phyloP scores from a whole-genome alignment of 2,113 vertebrate genomes.

The Trogon surrucura region DNA sequence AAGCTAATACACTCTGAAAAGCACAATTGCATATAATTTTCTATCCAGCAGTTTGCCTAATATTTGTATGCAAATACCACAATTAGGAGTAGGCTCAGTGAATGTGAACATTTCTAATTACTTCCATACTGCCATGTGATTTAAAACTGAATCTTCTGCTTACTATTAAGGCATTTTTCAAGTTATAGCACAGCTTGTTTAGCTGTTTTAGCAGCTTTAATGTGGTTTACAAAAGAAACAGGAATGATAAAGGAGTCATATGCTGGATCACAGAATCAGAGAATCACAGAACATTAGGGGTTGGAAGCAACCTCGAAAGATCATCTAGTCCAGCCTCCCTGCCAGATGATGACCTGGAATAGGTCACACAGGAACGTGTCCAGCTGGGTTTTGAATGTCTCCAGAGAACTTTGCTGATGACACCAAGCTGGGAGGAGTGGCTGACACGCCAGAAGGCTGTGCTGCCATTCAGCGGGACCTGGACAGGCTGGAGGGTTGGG shows the following conservation, averaged over 20 bases:
- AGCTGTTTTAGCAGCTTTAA: neutral
- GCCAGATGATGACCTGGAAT: no score
- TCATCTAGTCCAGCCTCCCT: no score
- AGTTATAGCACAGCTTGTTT: neutral
- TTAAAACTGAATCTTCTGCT: constrained; percentile 1
- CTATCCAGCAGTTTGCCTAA: neutral
- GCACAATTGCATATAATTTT: neutral
- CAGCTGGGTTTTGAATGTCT: no score
- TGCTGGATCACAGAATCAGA: neutral
- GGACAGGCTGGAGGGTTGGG: no score
- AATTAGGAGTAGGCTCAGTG: neutral
- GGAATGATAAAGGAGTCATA: neutral
- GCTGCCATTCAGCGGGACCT: no score
- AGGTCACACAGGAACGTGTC: no score
- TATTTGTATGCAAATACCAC: constrained; percentile 39
- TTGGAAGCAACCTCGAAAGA: no score
- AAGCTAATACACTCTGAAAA: neutral
- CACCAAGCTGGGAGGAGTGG: no score
- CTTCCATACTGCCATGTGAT: neutral
- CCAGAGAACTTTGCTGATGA: no score
- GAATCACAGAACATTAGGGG: no score
- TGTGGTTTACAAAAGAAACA: neutral
- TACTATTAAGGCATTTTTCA: constrained; percentile 15
- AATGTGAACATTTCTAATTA: neutral
- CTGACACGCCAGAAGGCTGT: no score